Evolutionary conservation across 2,113 vertebrate genomes (phyloP).

Genomic region (Diphyllodes magnificus): DNA sequence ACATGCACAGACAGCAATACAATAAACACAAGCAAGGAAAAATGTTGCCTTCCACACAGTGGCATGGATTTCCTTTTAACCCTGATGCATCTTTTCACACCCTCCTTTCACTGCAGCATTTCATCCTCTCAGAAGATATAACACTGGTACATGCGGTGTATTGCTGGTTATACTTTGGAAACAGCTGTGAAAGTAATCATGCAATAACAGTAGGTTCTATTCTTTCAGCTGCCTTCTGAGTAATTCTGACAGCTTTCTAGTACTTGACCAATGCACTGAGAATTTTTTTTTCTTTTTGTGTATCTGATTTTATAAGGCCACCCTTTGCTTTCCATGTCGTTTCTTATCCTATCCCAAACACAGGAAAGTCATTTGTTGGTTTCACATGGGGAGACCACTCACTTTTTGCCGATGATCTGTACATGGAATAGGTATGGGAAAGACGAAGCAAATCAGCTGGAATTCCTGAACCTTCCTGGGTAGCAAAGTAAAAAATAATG

Average conservation of each 20-base stretch:
- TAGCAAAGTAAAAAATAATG: not conserved
- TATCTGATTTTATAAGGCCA: not conserved
- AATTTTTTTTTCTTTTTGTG: not conserved
- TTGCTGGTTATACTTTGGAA: not conserved
- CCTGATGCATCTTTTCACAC: not conserved
- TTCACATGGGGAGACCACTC: not conserved
- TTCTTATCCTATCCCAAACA: not conserved
- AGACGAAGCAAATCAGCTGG: not conserved
- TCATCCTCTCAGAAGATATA: not conserved
- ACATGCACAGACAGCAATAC: not conserved
- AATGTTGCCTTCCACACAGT: not conserved
- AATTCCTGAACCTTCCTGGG: not conserved
- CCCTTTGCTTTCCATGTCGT: not conserved
- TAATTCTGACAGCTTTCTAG: not conserved
- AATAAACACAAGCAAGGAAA: not conserved
- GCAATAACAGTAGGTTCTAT: not conserved
- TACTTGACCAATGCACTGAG: not conserved
- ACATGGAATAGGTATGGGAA: not conserved
- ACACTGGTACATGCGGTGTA: accelerated
- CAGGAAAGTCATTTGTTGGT: not conserved
- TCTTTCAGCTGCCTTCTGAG: not conserved
- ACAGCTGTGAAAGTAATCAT: not conserved
- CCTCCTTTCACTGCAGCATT: not conserved
- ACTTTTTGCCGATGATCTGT: not conserved
- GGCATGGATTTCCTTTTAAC: not conserved